Evolutionary conservation across 1,140 invertebrate genomes (phyloP), one percentile per base, ranked within the genome.

Genomic region (Papilio machaon): DNA sequence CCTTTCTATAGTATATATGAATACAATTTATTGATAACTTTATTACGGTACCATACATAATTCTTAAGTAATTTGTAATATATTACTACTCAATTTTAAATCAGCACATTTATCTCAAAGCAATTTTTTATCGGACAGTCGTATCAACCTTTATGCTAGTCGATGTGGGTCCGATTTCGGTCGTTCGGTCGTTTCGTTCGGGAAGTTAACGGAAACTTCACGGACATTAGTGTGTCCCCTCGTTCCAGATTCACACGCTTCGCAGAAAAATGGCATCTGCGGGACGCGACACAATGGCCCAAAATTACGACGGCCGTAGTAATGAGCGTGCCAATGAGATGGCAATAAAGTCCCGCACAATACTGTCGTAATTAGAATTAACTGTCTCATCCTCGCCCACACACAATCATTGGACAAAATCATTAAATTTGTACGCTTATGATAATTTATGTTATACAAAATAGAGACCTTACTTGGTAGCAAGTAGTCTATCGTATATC

Each of bases 281-380:
- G 85, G 83, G 80, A 82, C 82, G 74, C 38, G 82, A 80, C 83
- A 94, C 93, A 94, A 94, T 94, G 88, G 92, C 74, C 82, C 86
- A 91, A 89, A 93, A 94, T 94, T 94, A 94, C 90, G 89, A 75
- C 78, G 82, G 81, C 58, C 78, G 75, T 35, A 81, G 86, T 92
- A 92, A 93, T 93, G 90, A 93, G 87, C 84, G 88, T 87, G 86
- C 91, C 92, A 93, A 94, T 93, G 93, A 93, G 93, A 93, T 93
- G 91, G 93, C 91, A 89, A 93, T 94, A 94, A 94, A 93, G 91
- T 93, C 92, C 91, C 87, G 90, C 87, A 94, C 92, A 94, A 94
- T 93, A 91, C 89, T 80, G 85, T 85, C 88, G 90, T 94, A 93
- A 94, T 94, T 94, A 94, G 91, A 93, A 94, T 94, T 93, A 94